These are phyloP conservation scores for Zaprionus inermis DNA, from an alignment of 1,140 invertebrate species.

Conservation along the genomic window DNA sequence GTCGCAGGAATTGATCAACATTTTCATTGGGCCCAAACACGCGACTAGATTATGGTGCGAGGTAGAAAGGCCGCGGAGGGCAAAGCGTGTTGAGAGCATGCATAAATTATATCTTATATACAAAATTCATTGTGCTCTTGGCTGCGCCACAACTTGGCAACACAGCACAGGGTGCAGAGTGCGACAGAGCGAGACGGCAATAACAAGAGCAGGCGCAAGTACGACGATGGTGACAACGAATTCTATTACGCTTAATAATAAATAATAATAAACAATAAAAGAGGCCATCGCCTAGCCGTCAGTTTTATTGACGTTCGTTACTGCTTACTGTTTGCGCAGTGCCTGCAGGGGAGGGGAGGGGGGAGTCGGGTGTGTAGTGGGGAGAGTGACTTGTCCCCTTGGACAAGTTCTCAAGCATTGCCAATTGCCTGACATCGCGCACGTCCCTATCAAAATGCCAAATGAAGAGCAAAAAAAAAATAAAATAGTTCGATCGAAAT, in stretches of 20 bases:
- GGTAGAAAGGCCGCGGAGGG: background rate
- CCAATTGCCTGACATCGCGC: slow-evolving; percentile 57
- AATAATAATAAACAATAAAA: slow-evolving; percentile 74
- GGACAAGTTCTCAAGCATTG: slow-evolving; percentile 45
- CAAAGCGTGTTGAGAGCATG: slow-evolving; percentile 47
- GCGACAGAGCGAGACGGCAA: background rate
- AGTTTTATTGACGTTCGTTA: slow-evolving; percentile 66
- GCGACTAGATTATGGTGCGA: slow-evolving; percentile 49
- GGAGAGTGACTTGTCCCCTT: slow-evolving; percentile 52
- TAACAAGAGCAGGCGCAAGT: too few relatives aligned
- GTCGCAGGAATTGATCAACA: slow-evolving; percentile 66
- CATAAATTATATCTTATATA: slow-evolving; percentile 64
- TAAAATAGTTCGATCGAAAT: background rate
- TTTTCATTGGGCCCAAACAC: slow-evolving; percentile 65
- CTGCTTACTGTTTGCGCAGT: slow-evolving; percentile 2
- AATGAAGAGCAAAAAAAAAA: background rate
- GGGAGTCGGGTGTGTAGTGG: background rate
- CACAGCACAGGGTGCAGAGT: slow-evolving; percentile 9
- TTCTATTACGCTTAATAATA: slow-evolving; percentile 70
- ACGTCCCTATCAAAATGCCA: slow-evolving; percentile 44
- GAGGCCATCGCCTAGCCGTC: slow-evolving; percentile 47
- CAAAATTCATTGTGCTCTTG: slow-evolving; percentile 43
- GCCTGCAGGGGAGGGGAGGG: background rate
- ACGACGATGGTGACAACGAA: slow-evolving; percentile 37
- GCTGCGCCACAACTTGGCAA: slow-evolving; percentile 49